Conservation (phyloP, 2,888 invertebrate species). For the Drosophila testacea region DNA sequence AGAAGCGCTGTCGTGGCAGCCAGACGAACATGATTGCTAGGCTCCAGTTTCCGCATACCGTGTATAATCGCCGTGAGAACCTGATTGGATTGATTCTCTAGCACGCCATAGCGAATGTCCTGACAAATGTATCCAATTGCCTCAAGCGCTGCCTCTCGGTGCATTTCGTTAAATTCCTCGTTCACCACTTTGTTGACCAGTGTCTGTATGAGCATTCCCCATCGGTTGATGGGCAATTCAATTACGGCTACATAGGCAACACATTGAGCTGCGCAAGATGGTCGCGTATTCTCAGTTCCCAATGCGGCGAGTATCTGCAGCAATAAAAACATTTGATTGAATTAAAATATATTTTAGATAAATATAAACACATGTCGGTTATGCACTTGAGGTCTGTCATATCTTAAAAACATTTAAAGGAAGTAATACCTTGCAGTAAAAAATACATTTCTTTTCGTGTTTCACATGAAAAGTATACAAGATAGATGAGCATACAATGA, state of each 20-base stretch:
- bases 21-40: constrained; percentile 96
- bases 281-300: constrained; percentile 97
- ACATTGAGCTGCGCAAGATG: constrained; percentile 99
- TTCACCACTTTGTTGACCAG: constrained; percentile 96
- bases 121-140: constrained; percentile 96
- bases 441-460: too few species aligned
- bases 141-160: constrained; percentile 98
- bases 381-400: too few species aligned
- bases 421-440: too few species aligned
- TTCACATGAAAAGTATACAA: too few species aligned
- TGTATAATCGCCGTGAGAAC: constrained; percentile 99
- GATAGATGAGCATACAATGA: too few species aligned
- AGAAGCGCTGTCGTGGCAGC: constrained; percentile 98
- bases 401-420: too few species aligned
- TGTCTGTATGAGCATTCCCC: constrained; percentile 95
- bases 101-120: constrained; percentile 97
- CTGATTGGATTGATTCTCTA: constrained; percentile 96
- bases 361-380: background rate
- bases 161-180: constrained; percentile 94
- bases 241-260: constrained; percentile 99
- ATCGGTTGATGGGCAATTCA: constrained; percentile 96
- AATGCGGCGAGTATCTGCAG: constrained; percentile 94
- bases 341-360: too few species aligned
- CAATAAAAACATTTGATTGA: background rate
- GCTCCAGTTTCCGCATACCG: constrained; percentile 98